Evolutionary conservation across 2,797 vertebrate genomes (phyloP), one percentile per base, ranked within the genome.

Genomic region (Tarsius wallacei): DNA sequence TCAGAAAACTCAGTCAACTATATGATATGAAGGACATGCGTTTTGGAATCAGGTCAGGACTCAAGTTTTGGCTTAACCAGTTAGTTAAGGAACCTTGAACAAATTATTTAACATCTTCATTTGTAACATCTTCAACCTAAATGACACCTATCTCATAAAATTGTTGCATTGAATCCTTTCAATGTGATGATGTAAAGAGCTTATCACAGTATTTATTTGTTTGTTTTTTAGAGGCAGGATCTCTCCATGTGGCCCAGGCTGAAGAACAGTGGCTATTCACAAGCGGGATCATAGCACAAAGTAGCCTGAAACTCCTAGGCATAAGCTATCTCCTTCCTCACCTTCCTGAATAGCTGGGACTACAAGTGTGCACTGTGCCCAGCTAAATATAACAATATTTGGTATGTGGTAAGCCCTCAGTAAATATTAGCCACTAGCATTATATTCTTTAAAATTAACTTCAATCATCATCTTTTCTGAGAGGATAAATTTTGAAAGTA

Each of bases 101-200:
- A 87, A 64, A 87, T 82, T 73, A 55, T 55, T 84, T 83, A 76
- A 26, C 36, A 55, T 90, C 83, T 82, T 91, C 55, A 76, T 88
- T 61, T 92, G 24, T 85, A 47, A 83, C 87, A 90, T 47, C 28
- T 36, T 42, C 42, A 42, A 42, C 7, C 42, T 22, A 63, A 57
- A 47, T 36, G 33, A 70, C 15, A 92, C 24, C 10, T 91, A 19
- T 66, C 57, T 76, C 4, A 47, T 57, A 49, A 28, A 89, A 5
- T 78, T 64, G 28, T 77, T 76, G 10, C 77, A 83, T 64, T 87
- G 24, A 51, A 28, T 90, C 85, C 24, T 82, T 77, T 26, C 24
- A 87, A 7, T 87, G n/a, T 59, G 19, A 55, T 71, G 36, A 87
- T 91, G 22, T 82, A 70, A 93, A 77, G 36, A 82, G 31, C 68